Evolutionary conservation across 92 coral and sea anemone species (phyloP), one percentile per base, ranked within the genome.

Genomic region (Porites divaricata): DNA sequence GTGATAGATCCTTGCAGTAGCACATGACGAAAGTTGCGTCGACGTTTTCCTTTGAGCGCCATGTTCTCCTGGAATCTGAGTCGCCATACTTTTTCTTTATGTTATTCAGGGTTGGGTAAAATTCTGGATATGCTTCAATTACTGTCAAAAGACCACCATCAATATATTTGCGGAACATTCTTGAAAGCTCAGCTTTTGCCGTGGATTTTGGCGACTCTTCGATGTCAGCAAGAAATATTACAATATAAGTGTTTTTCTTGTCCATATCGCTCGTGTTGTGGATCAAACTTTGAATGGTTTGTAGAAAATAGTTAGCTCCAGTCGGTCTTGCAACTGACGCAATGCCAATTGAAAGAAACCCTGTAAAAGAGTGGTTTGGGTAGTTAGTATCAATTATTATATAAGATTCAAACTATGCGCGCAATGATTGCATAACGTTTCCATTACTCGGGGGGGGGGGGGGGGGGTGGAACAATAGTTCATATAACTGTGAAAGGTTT

Each of bases 21-120:
- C 91, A 89, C 95, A 92, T 92, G 6, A 92, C 82, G 70, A 77
- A 89, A n/a, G 93, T 72, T 73, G 74, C 83, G 73, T 92, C 95
- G 11, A 92, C 79, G 48, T 88, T 88, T 78, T 89, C 93, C 70
- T 92, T 92, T 16, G 95, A 92, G 59, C 95, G 88, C 95, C 95
- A 92, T 53, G 15, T 74, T n/a, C 76, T 83, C 79, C 95, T 70
- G 62, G 75, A 63, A 28, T 81, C 78, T 3, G 90, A 56, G 81
- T 92, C 95, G 8, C 91, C 88, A 80, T 78, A 89, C 23, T 86
- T 86, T 68, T 41, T 61, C 65, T 87, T 90, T 52, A 90, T 53
- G 63, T 90, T 79, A 2, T 10, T 66, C 58, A 92, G 59, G 35
- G 91, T 75, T 16, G 81, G 85, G 57, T 92, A 92, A 84, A 70